Conservation (phyloP, 2,888 invertebrate species). For the Erynnis tages region DNA sequence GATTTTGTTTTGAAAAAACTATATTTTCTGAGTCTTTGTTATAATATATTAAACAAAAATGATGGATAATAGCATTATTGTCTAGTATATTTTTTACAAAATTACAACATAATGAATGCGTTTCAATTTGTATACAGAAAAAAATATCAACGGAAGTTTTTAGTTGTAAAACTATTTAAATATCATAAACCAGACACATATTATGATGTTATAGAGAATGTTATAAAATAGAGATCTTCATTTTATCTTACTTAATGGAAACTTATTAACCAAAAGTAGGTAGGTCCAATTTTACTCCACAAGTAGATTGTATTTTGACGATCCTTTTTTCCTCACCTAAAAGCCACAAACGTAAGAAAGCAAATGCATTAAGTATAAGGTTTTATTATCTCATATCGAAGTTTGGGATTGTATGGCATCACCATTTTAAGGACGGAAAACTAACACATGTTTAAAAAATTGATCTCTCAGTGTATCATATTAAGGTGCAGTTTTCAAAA, state of each 20-base stretch:
- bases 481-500: slow-evolving; percentile 2
- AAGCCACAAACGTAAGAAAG: slow-evolving; percentile 58
- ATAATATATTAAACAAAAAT: too few species aligned
- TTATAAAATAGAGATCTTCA: too few species aligned
- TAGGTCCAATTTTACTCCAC: slow-evolving; percentile 19
- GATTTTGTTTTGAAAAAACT: neutral
- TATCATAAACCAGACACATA: too few species aligned
- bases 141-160: too few species aligned
- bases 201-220: too few species aligned
- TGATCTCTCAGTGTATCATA: neutral
- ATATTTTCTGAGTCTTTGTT: neutral
- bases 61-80: too few species aligned
- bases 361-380: slow-evolving; percentile 71
- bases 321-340: slow-evolving; percentile 52
- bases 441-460: slow-evolving; percentile 30
- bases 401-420: slow-evolving; percentile 62
- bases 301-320: slow-evolving; percentile 13
- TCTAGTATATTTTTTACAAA: neutral
- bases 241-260: too few species aligned
- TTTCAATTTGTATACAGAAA: too few species aligned
- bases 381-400: slow-evolving; percentile 74
- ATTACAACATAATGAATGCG: neutral
- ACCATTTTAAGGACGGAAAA: slow-evolving; percentile 37
- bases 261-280: too few species aligned
- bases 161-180: too few species aligned